Percentiles rank a stretch among this genome's conserved stretches.
These are phyloP conservation scores for Hoplodrina ambigua DNA, from an alignment of 2,888 invertebrate genomes.

Conservation along the genomic window DNA sequence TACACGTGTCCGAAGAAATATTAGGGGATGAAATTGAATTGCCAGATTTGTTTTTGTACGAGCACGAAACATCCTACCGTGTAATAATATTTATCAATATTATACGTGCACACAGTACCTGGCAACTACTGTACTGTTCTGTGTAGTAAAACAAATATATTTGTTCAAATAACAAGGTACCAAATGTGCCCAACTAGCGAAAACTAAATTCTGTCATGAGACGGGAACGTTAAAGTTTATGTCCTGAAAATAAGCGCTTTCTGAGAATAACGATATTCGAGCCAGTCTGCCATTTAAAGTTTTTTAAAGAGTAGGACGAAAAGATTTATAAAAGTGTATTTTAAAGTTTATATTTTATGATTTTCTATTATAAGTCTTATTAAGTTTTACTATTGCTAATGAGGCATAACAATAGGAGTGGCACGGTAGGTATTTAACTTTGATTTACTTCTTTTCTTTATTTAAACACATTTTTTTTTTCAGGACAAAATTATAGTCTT, in stretches of 20 bases:
- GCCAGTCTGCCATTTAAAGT: slow-evolving; percentile 35
- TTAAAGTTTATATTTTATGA: no score
- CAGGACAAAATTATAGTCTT: neutral
- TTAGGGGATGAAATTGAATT: neutral
- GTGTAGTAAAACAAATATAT: slow-evolving; percentile 5
- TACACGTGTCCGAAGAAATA: slow-evolving; percentile 5
- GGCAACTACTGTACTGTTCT: neutral
- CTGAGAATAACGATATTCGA: slow-evolving; percentile 50
- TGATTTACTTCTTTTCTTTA: neutral
- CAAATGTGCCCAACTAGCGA: slow-evolving; percentile 41
- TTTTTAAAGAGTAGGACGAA: slow-evolving; percentile 12
- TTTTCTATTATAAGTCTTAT: no score
- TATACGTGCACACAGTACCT: neutral
- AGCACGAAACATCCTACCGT: neutral
- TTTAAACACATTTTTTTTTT: neutral
- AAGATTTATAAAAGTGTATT: slow-evolving; percentile 10
- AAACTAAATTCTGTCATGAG: slow-evolving; percentile 36
- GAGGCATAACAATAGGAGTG: neutral
- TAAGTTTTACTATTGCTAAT: neutral
- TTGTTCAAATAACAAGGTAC: slow-evolving; percentile 32
- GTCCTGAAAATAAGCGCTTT: slow-evolving; percentile 50
- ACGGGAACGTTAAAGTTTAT: slow-evolving; percentile 49
- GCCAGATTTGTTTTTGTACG: neutral
- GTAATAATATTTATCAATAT: slow-evolving; percentile 2
- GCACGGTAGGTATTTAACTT: no score